These are phyloP conservation scores for Yponomeuta sedellus DNA, from an alignment of 2,888 invertebrate species.

Conservation along the genomic window DNA sequence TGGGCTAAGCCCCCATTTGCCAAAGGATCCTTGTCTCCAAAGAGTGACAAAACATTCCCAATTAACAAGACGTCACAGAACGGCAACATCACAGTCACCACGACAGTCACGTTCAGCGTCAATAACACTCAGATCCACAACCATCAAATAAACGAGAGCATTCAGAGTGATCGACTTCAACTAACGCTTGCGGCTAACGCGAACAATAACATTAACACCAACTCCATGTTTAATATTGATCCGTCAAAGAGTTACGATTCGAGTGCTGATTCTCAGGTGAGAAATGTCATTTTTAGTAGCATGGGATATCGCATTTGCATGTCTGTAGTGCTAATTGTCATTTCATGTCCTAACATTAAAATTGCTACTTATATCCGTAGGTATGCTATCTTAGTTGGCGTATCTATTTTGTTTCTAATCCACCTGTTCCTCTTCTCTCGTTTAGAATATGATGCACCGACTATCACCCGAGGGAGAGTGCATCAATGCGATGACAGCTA, in stretches of 20 bases:
- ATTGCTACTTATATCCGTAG: conserved; percentile 20
- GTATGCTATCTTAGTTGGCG: conserved; percentile 19
- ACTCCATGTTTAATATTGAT: conserved; percentile 55
- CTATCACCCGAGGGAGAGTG: conserved; percentile 83
- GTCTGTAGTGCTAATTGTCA: conserved; percentile 35
- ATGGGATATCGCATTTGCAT: conserved; percentile 32
- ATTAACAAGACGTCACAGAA: conserved; percentile 69
- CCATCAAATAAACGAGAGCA: conserved; percentile 70
- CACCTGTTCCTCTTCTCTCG: conserved; percentile 58
- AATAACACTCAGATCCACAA: conserved; percentile 76
- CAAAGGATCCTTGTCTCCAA: conserved; percentile 64
- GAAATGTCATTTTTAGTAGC: conserved; percentile 22
- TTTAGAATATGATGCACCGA: conserved; percentile 81
- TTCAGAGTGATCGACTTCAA: conserved; percentile 67
- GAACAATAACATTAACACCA: conserved; percentile 61
- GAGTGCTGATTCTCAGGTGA: conserved; percentile 65
- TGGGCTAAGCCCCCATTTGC: conserved; percentile 87
- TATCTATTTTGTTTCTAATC: conserved; percentile 31
- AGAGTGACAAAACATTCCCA: conserved; percentile 61
- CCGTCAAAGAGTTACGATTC: conserved; percentile 49
- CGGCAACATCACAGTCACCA: conserved; percentile 88
- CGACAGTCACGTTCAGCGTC: conserved; percentile 90
- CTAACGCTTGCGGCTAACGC: conserved; percentile 73
- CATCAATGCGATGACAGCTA: conserved; percentile 78
- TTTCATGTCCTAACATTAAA: conserved; percentile 30